Evolutionary conservation across 2,113 vertebrate species (phyloP).

Genomic region (Choloepus hoffmanni): DNA sequence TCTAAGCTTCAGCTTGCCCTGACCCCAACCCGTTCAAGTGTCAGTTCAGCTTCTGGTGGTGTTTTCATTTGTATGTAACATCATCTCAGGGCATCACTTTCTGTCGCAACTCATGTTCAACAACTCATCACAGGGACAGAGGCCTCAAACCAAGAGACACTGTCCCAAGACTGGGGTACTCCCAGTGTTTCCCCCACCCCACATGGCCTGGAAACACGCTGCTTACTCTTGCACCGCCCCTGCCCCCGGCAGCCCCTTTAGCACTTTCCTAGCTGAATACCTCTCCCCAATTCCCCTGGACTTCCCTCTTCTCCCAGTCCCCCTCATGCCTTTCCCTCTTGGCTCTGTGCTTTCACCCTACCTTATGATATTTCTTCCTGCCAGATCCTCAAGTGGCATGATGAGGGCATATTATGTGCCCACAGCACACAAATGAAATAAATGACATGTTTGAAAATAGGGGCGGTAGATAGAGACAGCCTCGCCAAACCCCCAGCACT

Average conservation of each 20-base stretch:
- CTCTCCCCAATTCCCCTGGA: fast-evolving
- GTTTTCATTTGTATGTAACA: not conserved
- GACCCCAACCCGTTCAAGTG: fast-evolving
- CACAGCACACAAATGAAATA: not conserved
- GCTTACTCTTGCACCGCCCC: too few species aligned
- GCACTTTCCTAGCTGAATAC: not conserved
- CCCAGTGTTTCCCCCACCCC: too few species aligned
- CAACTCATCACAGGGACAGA: not conserved
- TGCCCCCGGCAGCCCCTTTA: too few species aligned
- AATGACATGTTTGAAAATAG: not conserved
- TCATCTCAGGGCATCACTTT: not conserved
- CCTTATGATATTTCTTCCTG: not conserved
- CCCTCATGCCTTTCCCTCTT: not conserved
- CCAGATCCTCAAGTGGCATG: too few species aligned
- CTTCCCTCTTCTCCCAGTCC: not conserved
- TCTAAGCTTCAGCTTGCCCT: not conserved
- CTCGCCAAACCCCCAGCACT: not conserved
- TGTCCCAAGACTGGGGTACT: not conserved
- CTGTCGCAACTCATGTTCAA: not conserved
- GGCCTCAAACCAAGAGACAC: not conserved
- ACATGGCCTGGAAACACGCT: fast-evolving
- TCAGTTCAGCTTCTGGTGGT: not conserved
- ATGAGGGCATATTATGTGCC: not conserved
- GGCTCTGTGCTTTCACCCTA: not conserved
- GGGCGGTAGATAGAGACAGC: too few species aligned